Evolutionary conservation across 2,113 vertebrate genomes (phyloP), one percentile per base, ranked within the genome.

Genomic region (Capreolus pygargus): DNA sequence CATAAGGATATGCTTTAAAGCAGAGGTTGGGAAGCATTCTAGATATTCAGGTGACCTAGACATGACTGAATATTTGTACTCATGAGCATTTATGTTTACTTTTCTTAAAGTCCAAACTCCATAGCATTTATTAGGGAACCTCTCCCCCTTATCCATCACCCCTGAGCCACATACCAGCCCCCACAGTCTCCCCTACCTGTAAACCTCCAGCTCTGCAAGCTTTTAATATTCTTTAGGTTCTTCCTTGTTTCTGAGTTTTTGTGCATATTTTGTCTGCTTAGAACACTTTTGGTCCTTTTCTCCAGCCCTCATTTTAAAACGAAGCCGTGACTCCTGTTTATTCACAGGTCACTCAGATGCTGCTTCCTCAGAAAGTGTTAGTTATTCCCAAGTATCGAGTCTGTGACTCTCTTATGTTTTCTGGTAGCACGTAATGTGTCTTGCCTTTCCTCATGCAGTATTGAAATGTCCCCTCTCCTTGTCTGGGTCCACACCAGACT

Each of bases 61-160:
- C 79, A 39, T 90, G 92, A 92, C 93, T 97, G 95, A 86, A 60
- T 97, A 96, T 57, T 86, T 95, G 43, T 90, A 89, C 76, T 92
- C 36, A 93, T 82, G 89, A 92, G 2, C 4, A 85, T 67, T 94
- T 70, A 27, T n/a, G 97, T 97, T 97, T 36, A 94, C 96, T 98
- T 88, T 81, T 81, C 17, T 84, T 61, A 17, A 94, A 94, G 54
- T 83, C 27, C 74, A 70, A 92, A 89, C 5, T 74, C 6, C 23
- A 78, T 13, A 45, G 55, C 2, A 47, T 39, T 61, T 96, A 61
- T 28, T 47, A 92, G n/a, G 85, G 57, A 82, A 67, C 25, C 6
- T 45, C 45, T 78, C 52, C 5, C 36, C 15, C 3, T 79, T 39
- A 21, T 67, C 47, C 30, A 50, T 82, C 23, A 54, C 2, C 47